Percentiles rank a stretch among this genome's conserved stretches.
These are phyloP conservation scores for Bombyx huttoni DNA, from an alignment of 2,888 invertebrate species.

Conservation along the genomic window DNA sequence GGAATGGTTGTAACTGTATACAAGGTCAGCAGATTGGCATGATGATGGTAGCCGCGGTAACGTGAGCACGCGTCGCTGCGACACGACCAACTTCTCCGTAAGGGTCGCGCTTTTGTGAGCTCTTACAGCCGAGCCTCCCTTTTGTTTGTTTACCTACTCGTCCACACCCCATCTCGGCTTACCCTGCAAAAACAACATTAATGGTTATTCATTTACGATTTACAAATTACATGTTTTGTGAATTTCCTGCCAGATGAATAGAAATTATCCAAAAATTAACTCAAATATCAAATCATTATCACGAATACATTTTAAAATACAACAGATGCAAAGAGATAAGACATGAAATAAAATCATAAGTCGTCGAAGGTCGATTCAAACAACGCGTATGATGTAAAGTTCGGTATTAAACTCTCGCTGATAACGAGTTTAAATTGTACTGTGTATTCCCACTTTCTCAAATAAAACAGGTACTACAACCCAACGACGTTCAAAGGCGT, in stretches of 20 bases:
- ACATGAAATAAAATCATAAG: background rate
- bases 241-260: background rate
- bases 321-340: background rate
- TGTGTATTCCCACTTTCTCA: background rate
- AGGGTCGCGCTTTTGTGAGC: constrained; percentile 1
- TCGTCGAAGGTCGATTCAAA: background rate
- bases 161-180: constrained; percentile 3
- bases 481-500: constrained; percentile 15
- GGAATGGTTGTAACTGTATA: background rate
- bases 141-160: constrained; percentile 2
- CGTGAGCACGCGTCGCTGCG: background rate
- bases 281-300: background rate
- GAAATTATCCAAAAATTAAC: background rate
- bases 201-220: constrained; percentile 6
- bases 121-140: background rate
- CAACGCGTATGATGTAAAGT: background rate
- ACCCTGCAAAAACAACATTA: constrained; percentile 1
- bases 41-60: background rate
- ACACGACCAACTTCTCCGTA: background rate
- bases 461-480: background rate
- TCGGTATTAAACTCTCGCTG: background rate
- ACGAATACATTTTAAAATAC: background rate
- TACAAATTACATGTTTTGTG: constrained; percentile 7
- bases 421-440: background rate
- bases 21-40: background rate